phyloP scores from a whole-genome alignment of 2,797 vertebrate genomes.

The Sebastes iracundus region DNA sequence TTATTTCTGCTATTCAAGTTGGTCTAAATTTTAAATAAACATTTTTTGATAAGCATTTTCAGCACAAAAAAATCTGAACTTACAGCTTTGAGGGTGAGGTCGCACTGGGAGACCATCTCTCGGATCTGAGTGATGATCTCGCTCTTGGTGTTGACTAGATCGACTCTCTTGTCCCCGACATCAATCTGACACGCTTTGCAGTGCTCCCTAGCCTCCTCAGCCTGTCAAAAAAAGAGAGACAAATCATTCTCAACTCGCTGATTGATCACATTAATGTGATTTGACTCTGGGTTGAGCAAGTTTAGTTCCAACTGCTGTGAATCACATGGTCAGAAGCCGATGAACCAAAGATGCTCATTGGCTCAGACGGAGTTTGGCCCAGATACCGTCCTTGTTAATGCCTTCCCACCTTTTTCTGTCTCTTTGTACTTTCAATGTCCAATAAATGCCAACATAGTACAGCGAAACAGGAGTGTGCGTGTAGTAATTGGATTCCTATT shows the following conservation, averaged over 20 bases:
- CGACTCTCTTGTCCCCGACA: conserved; percentile 86
- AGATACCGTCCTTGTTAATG: not conserved
- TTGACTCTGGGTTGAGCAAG: not conserved
- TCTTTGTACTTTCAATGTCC: not conserved
- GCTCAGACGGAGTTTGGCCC: not conserved
- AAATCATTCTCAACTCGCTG: not conserved
- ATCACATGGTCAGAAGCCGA: not conserved
- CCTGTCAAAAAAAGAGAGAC: conserved; percentile 73
- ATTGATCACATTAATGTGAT: not conserved
- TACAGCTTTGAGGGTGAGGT: conserved; percentile 97
- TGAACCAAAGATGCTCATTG: not conserved
- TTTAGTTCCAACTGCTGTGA: not conserved
- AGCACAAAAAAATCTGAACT: conserved; percentile 54
- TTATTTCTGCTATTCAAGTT: not conserved
- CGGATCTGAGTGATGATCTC: conserved; percentile 92
- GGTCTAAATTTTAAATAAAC: not conserved
- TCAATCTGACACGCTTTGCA: conserved; percentile 91
- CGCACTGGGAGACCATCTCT: conserved; percentile 95
- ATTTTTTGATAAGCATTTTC: not conserved
- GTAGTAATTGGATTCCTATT: not conserved
- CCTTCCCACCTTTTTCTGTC: not conserved
- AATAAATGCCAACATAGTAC: not conserved
- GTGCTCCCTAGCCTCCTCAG: conserved; percentile 92
- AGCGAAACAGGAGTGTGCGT: not conserved
- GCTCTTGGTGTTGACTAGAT: conserved; percentile 91